Conservation (phyloP, 1,140 invertebrate genomes). For the Scaptomyza pallida region DNA sequence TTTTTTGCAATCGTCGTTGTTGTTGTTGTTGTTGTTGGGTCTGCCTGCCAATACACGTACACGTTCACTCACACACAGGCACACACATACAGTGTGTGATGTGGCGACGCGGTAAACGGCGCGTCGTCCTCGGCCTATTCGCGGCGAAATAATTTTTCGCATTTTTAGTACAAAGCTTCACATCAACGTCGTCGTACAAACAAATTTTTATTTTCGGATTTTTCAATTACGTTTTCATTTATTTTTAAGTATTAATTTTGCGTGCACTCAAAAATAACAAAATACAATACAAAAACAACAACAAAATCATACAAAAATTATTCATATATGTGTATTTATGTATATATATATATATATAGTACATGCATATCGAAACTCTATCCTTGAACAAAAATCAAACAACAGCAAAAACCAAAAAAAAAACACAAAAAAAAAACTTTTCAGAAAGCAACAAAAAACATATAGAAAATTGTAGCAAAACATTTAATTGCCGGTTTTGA, state of each 20-base stretch:
- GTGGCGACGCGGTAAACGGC: conserved; percentile 49
- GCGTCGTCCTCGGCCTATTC: conserved; percentile 82
- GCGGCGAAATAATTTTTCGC: conserved; percentile 84
- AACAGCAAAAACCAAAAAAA: conserved; percentile 39
- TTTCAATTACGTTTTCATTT: conserved; percentile 83
- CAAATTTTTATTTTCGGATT: conserved; percentile 84
- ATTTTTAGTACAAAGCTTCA: conserved; percentile 84
- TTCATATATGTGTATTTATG: conserved; percentile 57
- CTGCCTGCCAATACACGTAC: conserved; percentile 57
- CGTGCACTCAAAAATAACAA: conserved; percentile 72
- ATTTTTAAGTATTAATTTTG: conserved; percentile 83
- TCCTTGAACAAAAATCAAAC: conserved; percentile 43
- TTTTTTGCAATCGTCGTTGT: conserved; percentile 53
- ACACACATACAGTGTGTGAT: conserved; percentile 14
- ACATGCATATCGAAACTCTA: conserved; percentile 44
- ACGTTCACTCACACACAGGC: conserved; percentile 22
- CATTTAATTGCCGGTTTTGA: conserved; percentile 51
- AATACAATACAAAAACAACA: conserved; percentile 40
- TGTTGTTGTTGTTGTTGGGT: conserved; percentile 36
- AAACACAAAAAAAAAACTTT: conserved; percentile 32
- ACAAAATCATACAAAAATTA: conserved; percentile 71
- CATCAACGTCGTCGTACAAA: conserved; percentile 84
- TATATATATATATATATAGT: conserved; percentile 22
- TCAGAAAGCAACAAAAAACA: conserved; percentile 37
- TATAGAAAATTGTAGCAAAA: conserved; percentile 31